phyloP scores from a whole-genome alignment of 1,140 invertebrate species.

The Thrips palmi region DNA sequence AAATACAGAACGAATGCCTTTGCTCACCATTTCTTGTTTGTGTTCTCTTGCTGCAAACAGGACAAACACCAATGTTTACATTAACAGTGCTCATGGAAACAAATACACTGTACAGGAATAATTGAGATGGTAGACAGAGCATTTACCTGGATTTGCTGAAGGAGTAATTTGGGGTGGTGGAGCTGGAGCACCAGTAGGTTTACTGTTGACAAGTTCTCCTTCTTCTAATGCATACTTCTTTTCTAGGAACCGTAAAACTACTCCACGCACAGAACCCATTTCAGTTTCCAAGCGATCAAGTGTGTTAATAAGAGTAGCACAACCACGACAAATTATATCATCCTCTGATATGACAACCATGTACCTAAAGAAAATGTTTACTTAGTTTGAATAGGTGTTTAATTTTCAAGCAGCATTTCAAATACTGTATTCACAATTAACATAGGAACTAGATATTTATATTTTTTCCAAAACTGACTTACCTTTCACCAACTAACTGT shows the following conservation, averaged over 20 bases:
- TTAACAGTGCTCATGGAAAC: too few species aligned
- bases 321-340: constrained; percentile 26
- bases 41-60: too few species aligned
- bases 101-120: too few species aligned
- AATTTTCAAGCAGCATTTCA: too few species aligned
- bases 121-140: too few species aligned
- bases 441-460: background rate
- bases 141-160: background rate
- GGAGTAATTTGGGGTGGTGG: constrained; percentile 19
- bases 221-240: constrained; percentile 23
- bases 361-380: constrained; percentile 21
- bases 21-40: too few species aligned
- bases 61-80: too few species aligned
- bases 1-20: too few species aligned
- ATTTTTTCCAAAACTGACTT: constrained; percentile 10
- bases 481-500: constrained; percentile 25
- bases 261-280: constrained; percentile 17
- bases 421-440: background rate
- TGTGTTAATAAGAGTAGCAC: constrained; percentile 24
- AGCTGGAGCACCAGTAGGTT: constrained; percentile 13
- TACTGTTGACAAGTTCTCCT: constrained; percentile 20
- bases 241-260: constrained; percentile 22
- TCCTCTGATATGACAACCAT: constrained; percentile 26
- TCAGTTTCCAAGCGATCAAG: constrained; percentile 24
- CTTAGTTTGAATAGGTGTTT: too few species aligned